Conservation (phyloP, 2,113 vertebrate genomes). For the Apodemus speciosus region DNA sequence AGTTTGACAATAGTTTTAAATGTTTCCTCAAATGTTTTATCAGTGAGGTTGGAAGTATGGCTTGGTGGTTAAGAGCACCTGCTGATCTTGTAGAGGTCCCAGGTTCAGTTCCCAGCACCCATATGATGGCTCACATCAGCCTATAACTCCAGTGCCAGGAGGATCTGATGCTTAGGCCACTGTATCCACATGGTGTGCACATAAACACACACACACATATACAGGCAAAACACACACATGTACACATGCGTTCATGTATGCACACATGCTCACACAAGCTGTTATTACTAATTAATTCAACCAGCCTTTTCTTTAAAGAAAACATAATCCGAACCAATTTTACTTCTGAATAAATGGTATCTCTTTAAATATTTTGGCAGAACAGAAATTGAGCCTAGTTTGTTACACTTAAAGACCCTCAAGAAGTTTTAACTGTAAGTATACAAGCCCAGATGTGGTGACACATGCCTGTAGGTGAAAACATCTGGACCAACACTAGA, state of each 20-base stretch:
- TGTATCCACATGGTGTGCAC: not conserved
- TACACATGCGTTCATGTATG: not conserved
- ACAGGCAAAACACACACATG: not conserved
- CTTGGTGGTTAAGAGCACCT: not conserved
- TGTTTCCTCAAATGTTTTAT: slow-evolving; percentile 15
- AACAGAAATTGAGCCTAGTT: slow-evolving; percentile 44
- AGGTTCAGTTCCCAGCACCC: not conserved
- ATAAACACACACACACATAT: not conserved
- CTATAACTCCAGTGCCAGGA: not conserved
- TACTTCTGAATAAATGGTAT: slow-evolving; percentile 7
- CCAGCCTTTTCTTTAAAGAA: slow-evolving; percentile 23
- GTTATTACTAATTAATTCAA: slow-evolving; percentile 42
- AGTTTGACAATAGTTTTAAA: slow-evolving; percentile 8
- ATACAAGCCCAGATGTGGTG: not conserved
- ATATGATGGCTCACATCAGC: not conserved
- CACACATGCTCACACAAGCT: not conserved
- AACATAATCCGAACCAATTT: not conserved
- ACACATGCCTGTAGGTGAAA: too few relatives aligned
- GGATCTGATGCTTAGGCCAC: not conserved
- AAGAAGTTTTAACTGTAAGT: not conserved
- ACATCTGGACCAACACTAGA: not conserved
- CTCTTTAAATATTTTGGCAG: not conserved
- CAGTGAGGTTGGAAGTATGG: not conserved
- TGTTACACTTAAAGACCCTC: slow-evolving; percentile 32
- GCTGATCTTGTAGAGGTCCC: not conserved